Percentiles rank a stretch among this genome's conserved stretches.
Conservation (phyloP, 2,888 invertebrate genomes). For the Ormyrus labotus region DNA sequence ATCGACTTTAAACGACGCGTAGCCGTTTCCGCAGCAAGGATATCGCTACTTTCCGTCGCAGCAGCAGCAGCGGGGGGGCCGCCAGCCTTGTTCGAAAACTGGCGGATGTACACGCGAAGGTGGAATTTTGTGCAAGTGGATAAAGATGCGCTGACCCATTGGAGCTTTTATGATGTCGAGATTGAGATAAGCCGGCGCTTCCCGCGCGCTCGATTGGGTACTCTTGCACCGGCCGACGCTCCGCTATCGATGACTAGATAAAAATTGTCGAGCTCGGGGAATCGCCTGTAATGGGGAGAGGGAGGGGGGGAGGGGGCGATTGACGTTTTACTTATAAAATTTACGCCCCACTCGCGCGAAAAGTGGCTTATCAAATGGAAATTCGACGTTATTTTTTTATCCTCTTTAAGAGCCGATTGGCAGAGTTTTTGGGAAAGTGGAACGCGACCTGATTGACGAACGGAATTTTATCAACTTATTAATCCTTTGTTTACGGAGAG, state of each 20-base stretch:
- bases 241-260: slow-evolving; percentile 35
- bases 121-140: no score
- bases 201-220: slow-evolving; percentile 11
- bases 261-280: slow-evolving; percentile 28
- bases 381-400: slow-evolving; percentile 1
- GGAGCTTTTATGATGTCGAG: slow-evolving; percentile 18
- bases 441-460: no score
- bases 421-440: no score
- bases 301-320: neutral
- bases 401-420: neutral
- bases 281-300: neutral
- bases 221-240: neutral
- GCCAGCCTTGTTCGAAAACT: no score
- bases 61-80: no score
- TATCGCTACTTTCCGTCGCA: no score
- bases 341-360: neutral
- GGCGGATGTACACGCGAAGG: no score
- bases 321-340: slow-evolving; percentile 35
- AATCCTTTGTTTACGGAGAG: no score
- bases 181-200: slow-evolving; percentile 42
- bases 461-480: no score
- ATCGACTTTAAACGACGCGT: no score
- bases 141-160: slow-evolving; percentile 7
- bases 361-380: neutral
- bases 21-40: no score